Base-by-base conservation (phyloP, 2,113 vertebrate genomes). In the Brevimyrus niger region DNA sequence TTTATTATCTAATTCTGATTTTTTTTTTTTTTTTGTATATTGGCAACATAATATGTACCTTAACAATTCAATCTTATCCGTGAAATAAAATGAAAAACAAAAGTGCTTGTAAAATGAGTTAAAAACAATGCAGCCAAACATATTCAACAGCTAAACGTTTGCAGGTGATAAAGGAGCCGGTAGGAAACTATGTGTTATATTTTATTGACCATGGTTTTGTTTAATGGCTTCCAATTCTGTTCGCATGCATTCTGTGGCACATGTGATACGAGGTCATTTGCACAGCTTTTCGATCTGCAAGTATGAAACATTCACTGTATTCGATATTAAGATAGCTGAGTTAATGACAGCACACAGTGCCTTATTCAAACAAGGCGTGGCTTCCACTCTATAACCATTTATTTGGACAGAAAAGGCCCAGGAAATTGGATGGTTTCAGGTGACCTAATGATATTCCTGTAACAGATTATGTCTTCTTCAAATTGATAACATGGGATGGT, bases 311-410 rank as follows among this genome's bases (percentile, higher is more conserved):
- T 35, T 44, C 13, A 31, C 48, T 15, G 61, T 47, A 35, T 73
- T 48, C 42, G 13, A 88, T 31, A 88, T 27, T 42, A 11, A 42
- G 50, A 55, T 9, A 19, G 13, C 48, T 42, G 27, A 44, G 23
- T 73, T 42, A 10, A 55, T 27, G 48, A 58, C 80, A 46, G 53
- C 88, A 84, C 50, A 83, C 80, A 61, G 88, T 84, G 88, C 80
- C 80, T 89, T 84, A 84, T 44, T 50, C 48, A 82, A 85, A 55
- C 80, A 47, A 89, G 88, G 76, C 76, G 27, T 27, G 51, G 31
- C 80, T 61, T 61, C 80, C 88, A 89, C 50, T 46, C 31, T 42
- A 42, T 89, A 11, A 23, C n/a, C 27, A 73, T 38, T 44, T 23
- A 27, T 88, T 76, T 47, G 53, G 21, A 42, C 31, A n/a, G 48